Evolutionary conservation across 30 jellyfish, hydroid and myxozoan genomes (phyloP), one percentile per base, ranked within the genome.

Genomic region (Aurelia sp.): DNA sequence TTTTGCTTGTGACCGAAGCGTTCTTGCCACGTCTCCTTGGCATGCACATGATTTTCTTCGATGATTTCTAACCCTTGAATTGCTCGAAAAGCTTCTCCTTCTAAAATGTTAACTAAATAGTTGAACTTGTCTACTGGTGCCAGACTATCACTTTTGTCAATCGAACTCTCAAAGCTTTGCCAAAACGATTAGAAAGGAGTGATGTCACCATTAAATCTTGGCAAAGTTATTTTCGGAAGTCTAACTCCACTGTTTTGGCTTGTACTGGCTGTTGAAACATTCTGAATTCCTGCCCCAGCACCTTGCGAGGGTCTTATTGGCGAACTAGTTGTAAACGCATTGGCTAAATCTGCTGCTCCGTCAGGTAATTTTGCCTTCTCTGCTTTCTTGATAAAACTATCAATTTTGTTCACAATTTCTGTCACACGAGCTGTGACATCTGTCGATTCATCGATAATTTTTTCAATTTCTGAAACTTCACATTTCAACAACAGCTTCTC

Each of bases 141-240:
- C 17, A 70, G 47, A 13, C 62, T 27, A 0, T 70, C 80, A 15
- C 33, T 70, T 31, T 17, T 22, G 80, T 70, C 60, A 12, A 70
- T 22, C 23, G 80, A 27, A 40, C 62, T 11, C 52, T 70, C 62
- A 6, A 70, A 70, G 52, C 80, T 70, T 15, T 70, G 63, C 62
- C 80, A 70, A 70, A 70, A 70, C 7, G 63, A 27, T 0, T 19
- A 16, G 17, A 27, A 70, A 23, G 35, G 61, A 11, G 67, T 58
- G 12, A 58, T 58, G 21, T 58, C 67, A 4, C 67, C 67, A 58
- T 58, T 58, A 58, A 27, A 70, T 70, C 80, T 22, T 40, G 80
- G 80, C 64, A 70, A 70, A 0, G 47, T 70, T 58, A 41, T 17
- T 15, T 70, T 70, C 52, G 80, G 80, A 11, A 23, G 80, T 6